Evolutionary conservation across 2,888 invertebrate genomes (phyloP).

Genomic region (Hypolimnas misippus): DNA sequence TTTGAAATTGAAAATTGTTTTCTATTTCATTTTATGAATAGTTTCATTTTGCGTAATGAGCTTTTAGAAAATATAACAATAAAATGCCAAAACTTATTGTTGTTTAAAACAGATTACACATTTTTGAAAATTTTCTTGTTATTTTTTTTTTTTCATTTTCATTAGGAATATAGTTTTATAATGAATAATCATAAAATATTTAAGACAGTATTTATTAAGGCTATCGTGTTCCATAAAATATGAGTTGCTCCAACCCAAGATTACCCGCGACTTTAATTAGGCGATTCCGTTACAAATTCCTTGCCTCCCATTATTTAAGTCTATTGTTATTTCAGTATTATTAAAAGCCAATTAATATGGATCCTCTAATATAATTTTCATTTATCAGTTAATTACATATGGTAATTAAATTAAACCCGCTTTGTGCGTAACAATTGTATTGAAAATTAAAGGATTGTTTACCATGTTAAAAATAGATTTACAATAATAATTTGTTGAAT

Average conservation of each 20-base stretch:
- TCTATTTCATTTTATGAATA: conserved; percentile 9
- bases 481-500: background rate
- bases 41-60: background rate
- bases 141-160: too few species aligned
- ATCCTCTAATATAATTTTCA: conserved; percentile 38
- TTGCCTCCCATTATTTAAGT: conserved; percentile 53
- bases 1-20: conserved; percentile 4
- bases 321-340: conserved; percentile 51
- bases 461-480: background rate
- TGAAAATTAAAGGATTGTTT: background rate
- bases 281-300: conserved; percentile 73
- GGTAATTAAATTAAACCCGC: conserved; percentile 4
- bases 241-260: conserved; percentile 19
- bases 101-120: too few species aligned
- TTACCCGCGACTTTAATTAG: conserved; percentile 61
- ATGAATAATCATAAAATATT: background rate
- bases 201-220: background rate
- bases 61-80: too few species aligned
- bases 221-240: conserved; percentile 22
- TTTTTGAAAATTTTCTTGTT: too few species aligned
- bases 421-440: conserved; percentile 4
- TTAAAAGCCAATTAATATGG: conserved; percentile 38
- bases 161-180: background rate
- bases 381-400: conserved; percentile 14
- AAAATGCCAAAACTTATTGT: background rate